Evolutionary conservation across 2,797 vertebrate species (phyloP), one percentile per base, ranked within the genome.

Genomic region (Cheirogaleus major): DNA sequence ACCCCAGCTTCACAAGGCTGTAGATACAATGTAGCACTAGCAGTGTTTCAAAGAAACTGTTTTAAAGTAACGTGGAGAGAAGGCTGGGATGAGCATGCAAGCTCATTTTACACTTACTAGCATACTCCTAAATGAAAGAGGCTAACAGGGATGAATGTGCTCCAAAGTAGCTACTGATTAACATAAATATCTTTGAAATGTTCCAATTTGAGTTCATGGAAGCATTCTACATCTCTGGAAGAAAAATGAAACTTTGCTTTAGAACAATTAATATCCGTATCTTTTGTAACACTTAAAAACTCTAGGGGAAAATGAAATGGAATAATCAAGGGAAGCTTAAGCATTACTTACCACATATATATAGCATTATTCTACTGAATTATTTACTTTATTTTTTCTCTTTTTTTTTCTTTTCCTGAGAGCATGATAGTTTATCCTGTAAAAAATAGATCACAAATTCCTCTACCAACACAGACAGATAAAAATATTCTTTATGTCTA

Each of bases 261-360:
- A 48, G 59, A 90, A 82, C 72, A 96, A 95, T 95, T 97, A 95
- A 88, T 94, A 97, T 89, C 67, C 55, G 23, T 76, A 89, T 75
- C 27, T 95, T 95, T 95, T 76, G 73, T 86, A 95, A 93, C 4
- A 73, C 59, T 82, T 92, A 89, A 93, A 76, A 83, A 75, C 70
- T 79, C 93, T 45, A 81, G 72, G 82, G 63, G n/a, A 93, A 97
- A 96, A 91, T 91, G 73, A 95, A 87, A 17, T 25, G 38, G 82
- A 93, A 80, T 32, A 57, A 82, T 79, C 45, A 85, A 95, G 22
- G 25, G 30, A 32, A 67, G 50, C 23, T 57, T 96, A 86, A 55
- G 7, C 55, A 75, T 95, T 65, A 63, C 15, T 95, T 96, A 81
- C n/a, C 61, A 81, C 2, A 59, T 80, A 43, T 93, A 93, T 80